Conservation (phyloP, 2,888 invertebrate species). For the Trisateles emortualis region DNA sequence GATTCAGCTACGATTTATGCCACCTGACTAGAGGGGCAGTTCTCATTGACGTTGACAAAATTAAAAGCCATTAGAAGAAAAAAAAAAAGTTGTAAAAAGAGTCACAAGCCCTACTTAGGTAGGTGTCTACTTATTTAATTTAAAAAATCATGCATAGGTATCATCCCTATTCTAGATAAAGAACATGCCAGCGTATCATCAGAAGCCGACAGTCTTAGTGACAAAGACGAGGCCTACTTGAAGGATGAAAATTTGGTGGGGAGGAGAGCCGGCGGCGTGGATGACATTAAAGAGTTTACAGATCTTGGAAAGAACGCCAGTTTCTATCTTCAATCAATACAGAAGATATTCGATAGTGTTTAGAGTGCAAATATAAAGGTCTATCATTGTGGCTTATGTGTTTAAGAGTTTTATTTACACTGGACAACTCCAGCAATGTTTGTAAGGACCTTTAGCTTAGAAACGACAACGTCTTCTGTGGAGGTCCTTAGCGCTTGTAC, state of each 20-base stretch:
- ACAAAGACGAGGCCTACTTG: conserved; percentile 13
- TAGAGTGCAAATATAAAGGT: conserved; percentile 31
- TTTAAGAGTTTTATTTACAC: too few relatives aligned
- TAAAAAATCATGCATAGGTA: neutral
- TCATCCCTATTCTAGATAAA: conserved; percentile 2
- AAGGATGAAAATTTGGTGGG: neutral
- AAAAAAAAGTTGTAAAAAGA: too few relatives aligned
- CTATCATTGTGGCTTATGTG: neutral
- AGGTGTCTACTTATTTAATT: too few relatives aligned
- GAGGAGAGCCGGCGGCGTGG: conserved; percentile 23
- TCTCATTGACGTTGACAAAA: too few relatives aligned
- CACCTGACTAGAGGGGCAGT: too few relatives aligned
- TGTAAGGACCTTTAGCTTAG: too few relatives aligned
- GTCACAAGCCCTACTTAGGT: too few relatives aligned
- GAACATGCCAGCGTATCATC: neutral
- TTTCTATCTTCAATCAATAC: conserved; percentile 51
- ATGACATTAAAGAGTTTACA: conserved; percentile 26
- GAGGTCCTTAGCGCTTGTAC: too few relatives aligned
- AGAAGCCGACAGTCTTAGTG: conserved; percentile 12
- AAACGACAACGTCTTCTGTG: too few relatives aligned
- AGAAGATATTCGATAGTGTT: conserved; percentile 49
- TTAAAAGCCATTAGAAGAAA: too few relatives aligned
- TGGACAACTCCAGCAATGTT: too few relatives aligned
- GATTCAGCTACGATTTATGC: too few relatives aligned
- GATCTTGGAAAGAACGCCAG: conserved; percentile 53